These are phyloP conservation scores for Allacma fusca DNA, from an alignment of 2,888 invertebrate genomes.

Conservation along the genomic window DNA sequence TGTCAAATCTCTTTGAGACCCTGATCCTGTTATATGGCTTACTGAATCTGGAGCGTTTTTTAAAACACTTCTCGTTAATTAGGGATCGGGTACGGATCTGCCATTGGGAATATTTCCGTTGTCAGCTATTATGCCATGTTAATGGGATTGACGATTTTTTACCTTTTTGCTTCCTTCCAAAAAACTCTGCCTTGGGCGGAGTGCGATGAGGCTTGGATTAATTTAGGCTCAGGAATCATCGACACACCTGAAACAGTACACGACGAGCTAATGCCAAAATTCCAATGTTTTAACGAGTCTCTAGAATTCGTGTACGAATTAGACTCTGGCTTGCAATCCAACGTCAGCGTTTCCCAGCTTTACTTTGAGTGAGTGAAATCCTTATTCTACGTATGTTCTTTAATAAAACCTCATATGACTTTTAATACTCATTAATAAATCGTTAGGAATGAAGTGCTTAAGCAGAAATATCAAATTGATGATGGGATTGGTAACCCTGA, in stretches of 20 bases:
- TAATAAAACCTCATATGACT: too few relatives aligned
- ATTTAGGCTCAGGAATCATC: conserved; percentile 28
- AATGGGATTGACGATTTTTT: conserved; percentile 67
- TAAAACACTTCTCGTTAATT: too few relatives aligned
- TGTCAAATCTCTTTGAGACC: too few relatives aligned
- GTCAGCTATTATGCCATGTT: conserved; percentile 80
- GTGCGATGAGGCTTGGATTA: conserved; percentile 55
- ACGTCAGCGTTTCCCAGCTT: conserved; percentile 66
- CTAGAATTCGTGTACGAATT: not conserved
- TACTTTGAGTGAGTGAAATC: conserved; percentile 67
- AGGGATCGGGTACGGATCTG: not conserved
- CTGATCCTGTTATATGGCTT: too few relatives aligned
- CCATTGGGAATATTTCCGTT: conserved; percentile 67
- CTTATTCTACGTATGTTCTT: not conserved
- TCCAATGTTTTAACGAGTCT: not conserved
- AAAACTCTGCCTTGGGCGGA: conserved; percentile 63
- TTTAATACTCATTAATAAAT: not conserved
- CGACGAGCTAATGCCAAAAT: not conserved
- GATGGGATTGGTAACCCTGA: conserved; percentile 67
- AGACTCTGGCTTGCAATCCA: not conserved
- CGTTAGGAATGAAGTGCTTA: conserved; percentile 46
- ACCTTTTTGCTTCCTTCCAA: conserved; percentile 63
- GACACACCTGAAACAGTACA: conserved; percentile 21
- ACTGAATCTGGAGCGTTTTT: too few relatives aligned
- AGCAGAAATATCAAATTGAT: conserved; percentile 57